Conservation (phyloP, 2,888 invertebrate genomes). For the Busseola fusca region DNA sequence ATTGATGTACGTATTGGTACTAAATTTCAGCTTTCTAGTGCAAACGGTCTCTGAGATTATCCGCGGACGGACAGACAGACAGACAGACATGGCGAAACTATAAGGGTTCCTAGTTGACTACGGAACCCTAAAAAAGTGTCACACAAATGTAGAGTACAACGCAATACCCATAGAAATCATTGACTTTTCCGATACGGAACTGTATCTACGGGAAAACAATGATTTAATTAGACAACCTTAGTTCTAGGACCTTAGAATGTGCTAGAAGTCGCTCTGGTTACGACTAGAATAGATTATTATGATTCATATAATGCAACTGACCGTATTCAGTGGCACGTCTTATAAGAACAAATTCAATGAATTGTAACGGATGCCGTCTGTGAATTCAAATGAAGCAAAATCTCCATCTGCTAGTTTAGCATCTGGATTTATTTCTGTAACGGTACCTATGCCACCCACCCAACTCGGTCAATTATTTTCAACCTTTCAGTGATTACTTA, state of each 20-base stretch:
- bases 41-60: too few relatives aligned
- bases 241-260: conserved; percentile 20
- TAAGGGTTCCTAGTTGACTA: too few relatives aligned
- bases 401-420: neutral
- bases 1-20: too few relatives aligned
- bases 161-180: conserved; percentile 26
- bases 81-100: too few relatives aligned
- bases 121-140: conserved; percentile 26
- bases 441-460: neutral
- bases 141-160: conserved; percentile 5
- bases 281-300: conserved; percentile 9
- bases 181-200: conserved; percentile 45
- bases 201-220: conserved; percentile 28
- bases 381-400: neutral
- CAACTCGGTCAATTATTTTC: neutral
- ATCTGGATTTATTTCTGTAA: neutral
- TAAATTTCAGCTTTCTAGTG: too few relatives aligned
- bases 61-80: too few relatives aligned
- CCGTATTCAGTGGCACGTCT: conserved; percentile 12
- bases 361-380: neutral
- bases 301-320: conserved; percentile 7
- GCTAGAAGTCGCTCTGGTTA: conserved; percentile 11
- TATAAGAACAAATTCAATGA: neutral
- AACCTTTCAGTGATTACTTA: neutral
- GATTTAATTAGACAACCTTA: conserved; percentile 36